phyloP scores from a whole-genome alignment of 2,113 vertebrate genomes.

The Seriola rivoliana region DNA sequence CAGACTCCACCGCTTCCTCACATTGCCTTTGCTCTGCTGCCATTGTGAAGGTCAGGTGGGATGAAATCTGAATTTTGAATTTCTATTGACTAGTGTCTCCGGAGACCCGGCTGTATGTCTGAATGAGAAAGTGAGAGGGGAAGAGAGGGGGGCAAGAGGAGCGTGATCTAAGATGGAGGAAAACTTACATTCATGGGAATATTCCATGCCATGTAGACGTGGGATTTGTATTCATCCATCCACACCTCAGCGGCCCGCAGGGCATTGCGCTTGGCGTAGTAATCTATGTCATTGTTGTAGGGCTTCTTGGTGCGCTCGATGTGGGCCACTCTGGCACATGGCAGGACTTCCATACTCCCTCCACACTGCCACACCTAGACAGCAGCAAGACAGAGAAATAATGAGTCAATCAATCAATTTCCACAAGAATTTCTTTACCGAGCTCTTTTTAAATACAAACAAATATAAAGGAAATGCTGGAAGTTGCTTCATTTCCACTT shows the following conservation, averaged over 20 bases:
- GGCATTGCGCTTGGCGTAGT: constrained; percentile 97
- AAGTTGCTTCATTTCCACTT: neutral
- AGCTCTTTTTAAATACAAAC: neutral
- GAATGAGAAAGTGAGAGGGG: constrained; percentile 57
- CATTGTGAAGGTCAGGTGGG: constrained; percentile 73
- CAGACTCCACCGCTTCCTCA: constrained; percentile 18
- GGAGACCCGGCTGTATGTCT: constrained; percentile 36
- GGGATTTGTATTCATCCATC: constrained; percentile 99
- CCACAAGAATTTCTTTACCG: neutral
- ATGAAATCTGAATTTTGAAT: constrained; percentile 76
- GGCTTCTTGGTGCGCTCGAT: constrained; percentile 98
- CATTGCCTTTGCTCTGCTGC: constrained; percentile 35
- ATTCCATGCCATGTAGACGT: constrained; percentile 99
- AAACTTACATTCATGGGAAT: constrained; percentile 96
- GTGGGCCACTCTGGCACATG: constrained; percentile 96
- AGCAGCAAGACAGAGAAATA: constrained; percentile 14
- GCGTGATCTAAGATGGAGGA: constrained; percentile 15
- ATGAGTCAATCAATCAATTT: neutral
- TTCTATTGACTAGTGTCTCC: constrained; percentile 60
- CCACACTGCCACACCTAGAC: constrained; percentile 97
- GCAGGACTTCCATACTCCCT: constrained; percentile 98
- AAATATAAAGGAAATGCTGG: neutral
- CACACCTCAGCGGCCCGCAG: constrained; percentile 96
- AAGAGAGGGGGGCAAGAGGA: neutral
- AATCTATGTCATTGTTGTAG: constrained; percentile 98